Conservation (phyloP, 1,140 invertebrate genomes). For the Trichonephila clavata region DNA sequence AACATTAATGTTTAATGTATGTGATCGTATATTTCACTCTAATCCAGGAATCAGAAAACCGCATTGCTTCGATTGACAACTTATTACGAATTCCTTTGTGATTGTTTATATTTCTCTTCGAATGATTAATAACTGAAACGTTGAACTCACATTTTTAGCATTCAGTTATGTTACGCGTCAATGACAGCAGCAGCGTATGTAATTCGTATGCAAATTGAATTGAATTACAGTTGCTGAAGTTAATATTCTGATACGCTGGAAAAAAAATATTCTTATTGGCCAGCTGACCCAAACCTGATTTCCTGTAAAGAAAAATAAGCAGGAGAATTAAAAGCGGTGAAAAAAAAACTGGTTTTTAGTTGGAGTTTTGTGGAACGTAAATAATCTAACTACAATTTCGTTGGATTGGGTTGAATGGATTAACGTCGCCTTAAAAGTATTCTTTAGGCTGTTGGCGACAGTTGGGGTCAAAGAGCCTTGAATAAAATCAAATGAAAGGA, state of each 20-base stretch:
- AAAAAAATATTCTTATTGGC: not conserved
- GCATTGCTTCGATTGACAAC: slow-evolving; percentile 3
- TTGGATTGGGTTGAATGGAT: too few species aligned
- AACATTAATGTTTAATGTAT: slow-evolving; percentile 29
- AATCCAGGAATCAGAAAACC: slow-evolving; percentile 36
- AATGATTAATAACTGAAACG: not conserved
- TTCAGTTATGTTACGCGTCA: not conserved
- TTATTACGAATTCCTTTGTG: not conserved
- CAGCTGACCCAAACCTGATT: not conserved
- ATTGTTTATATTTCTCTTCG: not conserved
- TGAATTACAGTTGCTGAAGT: not conserved
- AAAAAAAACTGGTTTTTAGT: not conserved
- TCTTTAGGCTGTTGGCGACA: too few species aligned
- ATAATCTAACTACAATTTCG: too few species aligned
- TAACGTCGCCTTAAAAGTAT: too few species aligned
- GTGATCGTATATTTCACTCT: not conserved
- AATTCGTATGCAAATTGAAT: not conserved
- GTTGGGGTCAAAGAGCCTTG: too few species aligned
- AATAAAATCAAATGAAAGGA: too few species aligned
- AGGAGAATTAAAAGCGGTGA: not conserved
- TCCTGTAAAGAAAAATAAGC: not conserved
- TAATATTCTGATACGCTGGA: not conserved
- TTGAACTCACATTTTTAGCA: not conserved
- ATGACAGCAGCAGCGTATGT: not conserved
- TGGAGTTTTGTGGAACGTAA: too few species aligned